These are phyloP conservation scores for Trichogramma dendrolimi DNA, from an alignment of 2,888 invertebrate species.

Conservation along the genomic window DNA sequence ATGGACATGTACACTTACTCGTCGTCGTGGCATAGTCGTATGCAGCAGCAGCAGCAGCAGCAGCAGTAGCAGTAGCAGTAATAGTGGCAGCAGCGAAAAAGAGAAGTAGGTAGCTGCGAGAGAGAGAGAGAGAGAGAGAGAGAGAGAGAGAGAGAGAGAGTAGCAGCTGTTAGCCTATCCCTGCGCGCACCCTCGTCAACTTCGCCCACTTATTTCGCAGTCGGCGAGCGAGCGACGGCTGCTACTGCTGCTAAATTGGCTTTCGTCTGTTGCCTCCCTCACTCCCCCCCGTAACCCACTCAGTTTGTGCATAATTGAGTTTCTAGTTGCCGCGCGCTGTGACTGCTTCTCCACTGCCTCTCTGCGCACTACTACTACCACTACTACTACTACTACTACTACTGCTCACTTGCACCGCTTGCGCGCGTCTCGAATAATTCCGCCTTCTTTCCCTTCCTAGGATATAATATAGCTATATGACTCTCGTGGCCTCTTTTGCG, in stretches of 20 bases:
- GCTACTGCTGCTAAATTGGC: slow-evolving; percentile 39
- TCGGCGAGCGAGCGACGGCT: slow-evolving; percentile 1
- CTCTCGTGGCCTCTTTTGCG: too few relatives aligned
- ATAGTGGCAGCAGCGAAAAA: too few relatives aligned
- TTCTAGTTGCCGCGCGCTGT: slow-evolving; percentile 32
- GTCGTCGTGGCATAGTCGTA: background rate
- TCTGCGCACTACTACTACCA: too few relatives aligned
- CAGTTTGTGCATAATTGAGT: slow-evolving; percentile 45
- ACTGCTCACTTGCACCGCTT: too few relatives aligned
- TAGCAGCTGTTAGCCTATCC: slow-evolving; percentile 12
- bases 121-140: slow-evolving; percentile 29
- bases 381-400: too few relatives aligned
- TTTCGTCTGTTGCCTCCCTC: slow-evolving; percentile 43
- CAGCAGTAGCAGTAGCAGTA: slow-evolving; percentile 2
- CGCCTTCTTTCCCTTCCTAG: too few relatives aligned
- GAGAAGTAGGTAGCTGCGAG: too few relatives aligned
- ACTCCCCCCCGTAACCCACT: too few relatives aligned
- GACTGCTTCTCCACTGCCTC: too few relatives aligned
- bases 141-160: slow-evolving; percentile 12
- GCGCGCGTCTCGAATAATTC: too few relatives aligned
- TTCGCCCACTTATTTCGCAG: slow-evolving; percentile 16
- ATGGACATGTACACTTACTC: too few relatives aligned
- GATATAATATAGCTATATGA: too few relatives aligned
- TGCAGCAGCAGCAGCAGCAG: background rate
- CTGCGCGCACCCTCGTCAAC: slow-evolving; percentile 5